Evolutionary conservation across 2,797 vertebrate species (phyloP), one percentile per base, ranked within the genome.

Genomic region (Danio tinwini): DNA sequence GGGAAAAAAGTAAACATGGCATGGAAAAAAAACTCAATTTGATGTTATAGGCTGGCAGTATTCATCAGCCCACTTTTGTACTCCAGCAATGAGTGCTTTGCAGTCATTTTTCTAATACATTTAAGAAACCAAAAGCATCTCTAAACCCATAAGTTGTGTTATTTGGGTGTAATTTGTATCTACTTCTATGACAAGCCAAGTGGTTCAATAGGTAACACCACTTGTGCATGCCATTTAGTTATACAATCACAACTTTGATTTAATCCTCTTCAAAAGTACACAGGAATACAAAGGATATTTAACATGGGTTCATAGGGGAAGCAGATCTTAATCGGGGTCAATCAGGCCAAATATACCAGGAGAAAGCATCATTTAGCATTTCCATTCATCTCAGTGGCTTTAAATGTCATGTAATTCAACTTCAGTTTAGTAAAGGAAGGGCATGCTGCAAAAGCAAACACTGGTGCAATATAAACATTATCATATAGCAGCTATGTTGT

Each of bases 131-230:
- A n/a, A 42, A 75, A 52, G 40, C 45, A 55, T 64, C n/a, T 12
- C 58, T 29, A 21, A 53, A 69, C 8, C 13, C 63, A 74, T 68
- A 75, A 39, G 3, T 17, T 65, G 19, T 59, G 47, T 29, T 68
- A 40, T 42, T 62, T n/a, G 47, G 17, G 19, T 19, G 44, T 11
- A 44, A 69, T 68, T 42, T 75, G 55, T 45, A 53, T 5, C 14
- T 11, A 61, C 75, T 53, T 62, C 45, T 39, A 45, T 62, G 17
- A 62, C 63, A 69, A 45, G 52, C 14, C 14, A 37, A 74, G 62
- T 49, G n/a, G 9, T 49, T 59, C 13, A 80, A 17, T 52, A 58
- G 6, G 37, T 45, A 2, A 21, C 29, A 74, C 11, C 19, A 37
- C 8, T 56, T 50, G 29, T 71, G 13, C 37, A 55, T 42, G 62